phyloP scores from a whole-genome alignment of 1,140 invertebrate species.

The Lamellibrachia luymesi region DNA sequence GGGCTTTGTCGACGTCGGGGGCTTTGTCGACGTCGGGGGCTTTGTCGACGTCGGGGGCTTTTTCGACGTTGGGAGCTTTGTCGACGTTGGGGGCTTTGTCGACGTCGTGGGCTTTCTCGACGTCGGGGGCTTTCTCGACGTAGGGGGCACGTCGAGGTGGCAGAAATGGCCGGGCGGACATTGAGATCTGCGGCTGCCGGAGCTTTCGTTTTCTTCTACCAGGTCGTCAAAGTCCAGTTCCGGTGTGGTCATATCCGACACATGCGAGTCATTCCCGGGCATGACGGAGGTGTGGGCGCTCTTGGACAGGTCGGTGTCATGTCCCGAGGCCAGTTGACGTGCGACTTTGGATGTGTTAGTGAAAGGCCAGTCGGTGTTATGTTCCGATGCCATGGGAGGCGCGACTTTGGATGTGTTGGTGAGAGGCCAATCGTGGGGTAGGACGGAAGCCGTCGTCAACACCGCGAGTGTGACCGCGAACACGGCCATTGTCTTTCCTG shows the following conservation, averaged over 20 bases:
- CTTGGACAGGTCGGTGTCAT: too few relatives aligned
- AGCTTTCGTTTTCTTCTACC: neutral
- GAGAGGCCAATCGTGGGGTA: neutral
- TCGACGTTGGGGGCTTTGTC: neutral
- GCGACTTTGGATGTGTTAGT: neutral
- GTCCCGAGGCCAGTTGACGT: too few relatives aligned
- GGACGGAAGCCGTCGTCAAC: neutral
- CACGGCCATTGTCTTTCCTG: neutral
- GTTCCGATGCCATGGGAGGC: too few relatives aligned
- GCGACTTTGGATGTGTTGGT: neutral
- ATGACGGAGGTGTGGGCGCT: neutral
- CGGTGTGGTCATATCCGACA: neutral
- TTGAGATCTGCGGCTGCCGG: neutral
- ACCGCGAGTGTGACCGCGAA: neutral
- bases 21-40: neutral
- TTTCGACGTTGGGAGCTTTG: neutral
- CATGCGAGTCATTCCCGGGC: neutral
- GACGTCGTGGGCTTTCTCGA: neutral
- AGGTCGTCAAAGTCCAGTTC: neutral
- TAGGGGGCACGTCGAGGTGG: neutral
- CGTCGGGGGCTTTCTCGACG: neutral
- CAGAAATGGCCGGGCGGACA: neutral
- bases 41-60: neutral
- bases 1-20: too few relatives aligned
- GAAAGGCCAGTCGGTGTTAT: neutral